Conservation (phyloP, 1,140 invertebrate species). For the Zaprionus inermis region DNA sequence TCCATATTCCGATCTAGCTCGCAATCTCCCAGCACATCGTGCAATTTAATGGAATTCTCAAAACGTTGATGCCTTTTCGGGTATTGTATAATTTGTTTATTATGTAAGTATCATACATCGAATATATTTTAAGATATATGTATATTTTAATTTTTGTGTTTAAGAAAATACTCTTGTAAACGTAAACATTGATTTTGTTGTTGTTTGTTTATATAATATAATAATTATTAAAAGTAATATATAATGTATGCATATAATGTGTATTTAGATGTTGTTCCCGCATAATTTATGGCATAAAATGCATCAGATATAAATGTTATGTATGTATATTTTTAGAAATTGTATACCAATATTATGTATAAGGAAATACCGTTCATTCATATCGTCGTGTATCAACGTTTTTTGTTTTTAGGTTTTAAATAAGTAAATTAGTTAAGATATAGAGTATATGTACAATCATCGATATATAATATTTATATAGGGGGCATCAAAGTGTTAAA, state of each 20-base stretch:
- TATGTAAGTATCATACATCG: slow-evolving; percentile 31
- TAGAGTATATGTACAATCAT: slow-evolving; percentile 66
- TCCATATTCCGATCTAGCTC: not conserved
- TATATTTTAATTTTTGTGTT: slow-evolving; percentile 54
- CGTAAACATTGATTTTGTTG: slow-evolving; percentile 70
- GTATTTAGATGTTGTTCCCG: slow-evolving; percentile 61
- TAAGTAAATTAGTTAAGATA: slow-evolving; percentile 75
- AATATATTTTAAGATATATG: slow-evolving; percentile 47
- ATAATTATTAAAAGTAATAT: slow-evolving; percentile 66
- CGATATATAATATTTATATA: slow-evolving; percentile 41
- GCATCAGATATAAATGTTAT: slow-evolving; percentile 47
- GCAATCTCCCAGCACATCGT: no score
- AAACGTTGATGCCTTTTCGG: not conserved
- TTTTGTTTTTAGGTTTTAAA: slow-evolving; percentile 55
- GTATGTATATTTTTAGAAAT: slow-evolving; percentile 36
- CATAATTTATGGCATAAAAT: slow-evolving; percentile 80
- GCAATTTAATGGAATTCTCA: no score
- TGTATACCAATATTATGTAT: slow-evolving; percentile 53
- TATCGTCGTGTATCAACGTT: slow-evolving; percentile 15
- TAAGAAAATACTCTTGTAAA: slow-evolving; percentile 76
- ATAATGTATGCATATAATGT: slow-evolving; percentile 43
- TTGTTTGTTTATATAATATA: slow-evolving; percentile 71
- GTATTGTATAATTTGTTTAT: slow-evolving; percentile 46
- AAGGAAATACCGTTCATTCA: slow-evolving; percentile 61
- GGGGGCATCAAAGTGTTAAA: slow-evolving; percentile 46